Conservation (phyloP, 2,113 vertebrate genomes). For the Ascaphus truei region DNA sequence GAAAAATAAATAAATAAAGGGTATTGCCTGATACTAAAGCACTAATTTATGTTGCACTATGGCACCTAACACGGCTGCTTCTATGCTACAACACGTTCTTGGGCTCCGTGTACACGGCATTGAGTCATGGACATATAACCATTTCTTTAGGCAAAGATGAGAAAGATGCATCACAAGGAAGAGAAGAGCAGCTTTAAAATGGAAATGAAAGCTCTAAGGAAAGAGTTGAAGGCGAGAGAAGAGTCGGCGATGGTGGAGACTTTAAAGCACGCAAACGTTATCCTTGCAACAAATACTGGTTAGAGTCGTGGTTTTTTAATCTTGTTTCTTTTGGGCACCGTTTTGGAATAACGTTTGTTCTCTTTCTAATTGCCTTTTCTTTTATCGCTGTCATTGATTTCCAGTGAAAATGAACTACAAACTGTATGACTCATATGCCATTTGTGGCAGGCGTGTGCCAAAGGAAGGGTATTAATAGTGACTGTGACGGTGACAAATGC, state of each 20-base stretch:
- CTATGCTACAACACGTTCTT: too few relatives aligned
- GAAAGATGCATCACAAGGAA: constrained; percentile 70
- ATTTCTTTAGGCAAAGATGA: constrained; percentile 65
- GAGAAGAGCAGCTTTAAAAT: constrained; percentile 62
- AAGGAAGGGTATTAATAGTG: background rate
- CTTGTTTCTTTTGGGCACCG: background rate
- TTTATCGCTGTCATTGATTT: background rate
- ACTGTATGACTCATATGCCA: background rate
- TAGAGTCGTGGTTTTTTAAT: background rate
- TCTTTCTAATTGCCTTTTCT: background rate
- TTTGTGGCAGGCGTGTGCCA: background rate
- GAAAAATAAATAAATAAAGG: too few relatives aligned
- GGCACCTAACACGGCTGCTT: too few relatives aligned
- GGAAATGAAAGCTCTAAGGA: constrained; percentile 77
- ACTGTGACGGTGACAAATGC: too few relatives aligned
- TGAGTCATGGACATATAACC: too few relatives aligned
- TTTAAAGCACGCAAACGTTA: constrained; percentile 66
- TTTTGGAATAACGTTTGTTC: background rate
- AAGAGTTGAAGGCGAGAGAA: constrained; percentile 83
- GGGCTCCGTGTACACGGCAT: too few relatives aligned
- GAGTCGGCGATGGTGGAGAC: constrained; percentile 73
- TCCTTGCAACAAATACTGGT: constrained; percentile 93
- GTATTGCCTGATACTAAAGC: too few relatives aligned
- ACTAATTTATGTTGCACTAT: too few relatives aligned
- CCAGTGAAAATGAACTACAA: background rate